Conservation (phyloP, 2,888 invertebrate species). For the Brassicogethes aeneus region DNA sequence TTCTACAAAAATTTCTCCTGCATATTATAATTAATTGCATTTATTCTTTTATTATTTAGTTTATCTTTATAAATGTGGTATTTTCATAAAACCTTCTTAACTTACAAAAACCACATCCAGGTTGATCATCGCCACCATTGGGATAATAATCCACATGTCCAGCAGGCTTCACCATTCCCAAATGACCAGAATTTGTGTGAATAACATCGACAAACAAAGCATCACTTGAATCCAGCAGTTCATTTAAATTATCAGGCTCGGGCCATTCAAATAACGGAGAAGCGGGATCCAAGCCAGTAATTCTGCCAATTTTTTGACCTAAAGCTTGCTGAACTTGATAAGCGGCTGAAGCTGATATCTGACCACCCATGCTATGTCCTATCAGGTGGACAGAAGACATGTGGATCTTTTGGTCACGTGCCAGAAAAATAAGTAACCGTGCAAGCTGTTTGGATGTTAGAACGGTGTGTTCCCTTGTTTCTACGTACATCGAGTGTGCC, state of each 20-base stretch:
- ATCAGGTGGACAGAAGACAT: slow-evolving; percentile 38
- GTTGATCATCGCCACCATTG: slow-evolving; percentile 50
- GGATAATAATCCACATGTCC: slow-evolving; percentile 53
- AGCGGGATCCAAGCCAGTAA: slow-evolving; percentile 47
- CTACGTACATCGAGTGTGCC: slow-evolving; percentile 41
- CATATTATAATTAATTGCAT: too few relatives aligned
- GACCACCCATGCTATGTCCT: slow-evolving; percentile 48
- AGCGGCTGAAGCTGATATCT: slow-evolving; percentile 43
- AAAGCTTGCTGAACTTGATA: slow-evolving; percentile 28
- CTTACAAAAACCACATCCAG: slow-evolving; percentile 43
- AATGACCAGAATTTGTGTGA: slow-evolving; percentile 46
- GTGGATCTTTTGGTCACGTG: slow-evolving; percentile 18
- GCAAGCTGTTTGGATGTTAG: slow-evolving; percentile 41
- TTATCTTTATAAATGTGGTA: too few relatives aligned
- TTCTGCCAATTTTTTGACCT: slow-evolving; percentile 34
- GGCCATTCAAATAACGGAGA: slow-evolving; percentile 43
- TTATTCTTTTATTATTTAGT: too few relatives aligned
- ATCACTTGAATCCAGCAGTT: slow-evolving; percentile 42
- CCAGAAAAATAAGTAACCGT: slow-evolving; percentile 26
- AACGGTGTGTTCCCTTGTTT: slow-evolving; percentile 41
- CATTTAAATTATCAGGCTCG: slow-evolving; percentile 26
- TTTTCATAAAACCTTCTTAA: too few relatives aligned
- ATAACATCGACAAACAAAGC: slow-evolving; percentile 47
- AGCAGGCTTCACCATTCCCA: slow-evolving; percentile 38
- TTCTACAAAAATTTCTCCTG: too few relatives aligned